Percentiles rank a stretch among this genome's conserved stretches.
Conservation (phyloP, 2,888 invertebrate species). For the Caenorhabditis zanzibari region DNA sequence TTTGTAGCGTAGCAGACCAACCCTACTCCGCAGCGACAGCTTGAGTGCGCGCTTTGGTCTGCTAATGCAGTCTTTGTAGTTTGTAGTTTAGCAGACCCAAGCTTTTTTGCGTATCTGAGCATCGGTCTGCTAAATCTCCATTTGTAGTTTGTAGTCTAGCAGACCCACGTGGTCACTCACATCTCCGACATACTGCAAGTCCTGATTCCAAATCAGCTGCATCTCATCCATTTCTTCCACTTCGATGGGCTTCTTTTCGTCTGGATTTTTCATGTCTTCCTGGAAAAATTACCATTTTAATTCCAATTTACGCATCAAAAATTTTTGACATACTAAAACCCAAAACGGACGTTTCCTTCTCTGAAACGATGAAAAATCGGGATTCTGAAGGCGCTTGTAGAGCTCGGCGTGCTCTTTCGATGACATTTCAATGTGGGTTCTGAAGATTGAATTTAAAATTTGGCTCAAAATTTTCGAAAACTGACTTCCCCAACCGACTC, state of each 20-base stretch:
- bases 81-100: too few species aligned
- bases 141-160: too few species aligned
- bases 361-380: constrained; percentile 34
- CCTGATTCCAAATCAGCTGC: constrained; percentile 43
- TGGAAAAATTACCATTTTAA: too few species aligned
- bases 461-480: not conserved
- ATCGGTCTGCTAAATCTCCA: too few species aligned
- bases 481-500: constrained; percentile 28
- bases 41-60: too few species aligned
- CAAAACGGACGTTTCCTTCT: constrained; percentile 32
- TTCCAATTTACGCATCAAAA: too few species aligned
- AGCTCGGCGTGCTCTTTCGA: constrained; percentile 56
- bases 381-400: constrained; percentile 33
- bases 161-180: too few species aligned
- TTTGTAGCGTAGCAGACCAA: too few species aligned
- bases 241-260: constrained; percentile 24
- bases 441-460: not conserved
- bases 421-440: constrained; percentile 48
- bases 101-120: too few species aligned
- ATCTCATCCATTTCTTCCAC: constrained; percentile 45
- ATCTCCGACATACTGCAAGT: constrained; percentile 51
- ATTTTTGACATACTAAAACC: too few species aligned
- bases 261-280: constrained; percentile 18
- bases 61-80: too few species aligned
- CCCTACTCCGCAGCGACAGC: too few species aligned